Conservation (phyloP, 2,113 vertebrate genomes). For the Poecilia latipinna region DNA sequence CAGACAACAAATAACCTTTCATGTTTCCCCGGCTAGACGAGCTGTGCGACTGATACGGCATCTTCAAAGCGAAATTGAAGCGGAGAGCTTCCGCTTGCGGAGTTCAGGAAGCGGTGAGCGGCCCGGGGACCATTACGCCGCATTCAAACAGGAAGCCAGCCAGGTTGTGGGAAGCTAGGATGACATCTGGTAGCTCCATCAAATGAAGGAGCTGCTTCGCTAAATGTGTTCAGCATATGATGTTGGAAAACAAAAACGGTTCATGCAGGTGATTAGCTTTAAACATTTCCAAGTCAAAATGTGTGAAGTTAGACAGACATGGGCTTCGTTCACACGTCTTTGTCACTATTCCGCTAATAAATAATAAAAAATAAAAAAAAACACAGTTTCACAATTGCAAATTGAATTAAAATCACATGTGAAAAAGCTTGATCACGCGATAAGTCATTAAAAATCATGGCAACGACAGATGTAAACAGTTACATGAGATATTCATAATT, state of each 20-base stretch:
- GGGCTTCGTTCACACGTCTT: no score
- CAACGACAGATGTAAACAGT: no score
- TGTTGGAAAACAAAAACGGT: conserved; percentile 25
- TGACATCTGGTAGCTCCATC: conserved; percentile 82
- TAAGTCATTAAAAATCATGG: no score
- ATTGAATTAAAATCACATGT: no score
- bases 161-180: conserved; percentile 78
- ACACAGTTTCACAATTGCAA: no score
- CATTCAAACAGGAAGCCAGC: conserved; percentile 77
- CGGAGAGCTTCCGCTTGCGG: conserved; percentile 78
- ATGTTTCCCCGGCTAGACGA: conserved; percentile 71
- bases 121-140: conserved; percentile 76
- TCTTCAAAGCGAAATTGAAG: conserved; percentile 82
- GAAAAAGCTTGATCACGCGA: no score
- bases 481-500: no score
- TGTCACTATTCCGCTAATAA: no score
- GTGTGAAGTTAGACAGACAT: background rate
- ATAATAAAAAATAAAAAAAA: no score
- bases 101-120: conserved; percentile 80
- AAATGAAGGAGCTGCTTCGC: conserved; percentile 70
- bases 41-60: conserved; percentile 73
- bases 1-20: conserved; percentile 80
- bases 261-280: conserved; percentile 46
- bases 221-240: conserved; percentile 73
- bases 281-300: conserved; percentile 8